Evolutionary conservation across 2,113 vertebrate species (phyloP).

Genomic region (Neogale vison): DNA sequence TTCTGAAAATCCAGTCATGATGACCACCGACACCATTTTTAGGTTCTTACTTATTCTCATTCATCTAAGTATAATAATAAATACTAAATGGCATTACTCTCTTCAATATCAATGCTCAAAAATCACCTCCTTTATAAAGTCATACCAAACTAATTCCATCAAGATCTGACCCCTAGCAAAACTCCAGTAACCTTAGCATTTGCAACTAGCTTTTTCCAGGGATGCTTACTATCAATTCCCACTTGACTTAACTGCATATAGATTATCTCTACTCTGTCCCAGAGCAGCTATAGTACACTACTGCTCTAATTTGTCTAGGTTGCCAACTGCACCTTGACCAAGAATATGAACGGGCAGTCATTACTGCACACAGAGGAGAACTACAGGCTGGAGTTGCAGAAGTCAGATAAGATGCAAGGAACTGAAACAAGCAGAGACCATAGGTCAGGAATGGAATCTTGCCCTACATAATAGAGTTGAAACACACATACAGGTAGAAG

Average conservation of each 20-base stretch:
- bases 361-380: neutral
- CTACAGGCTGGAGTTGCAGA: conserved; percentile 2
- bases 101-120: conserved; percentile 4
- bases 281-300: neutral
- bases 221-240: neutral
- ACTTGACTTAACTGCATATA: neutral
- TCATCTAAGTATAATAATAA: conserved; percentile 36
- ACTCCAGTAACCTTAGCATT: neutral
- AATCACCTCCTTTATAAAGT: neutral
- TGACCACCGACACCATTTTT: conserved; percentile 26
- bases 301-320: neutral
- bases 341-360: neutral
- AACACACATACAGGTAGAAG: neutral
- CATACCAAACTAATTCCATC: conserved; percentile 38
- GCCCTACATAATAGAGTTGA: neutral
- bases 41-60: neutral
- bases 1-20: conserved; percentile 32
- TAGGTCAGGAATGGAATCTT: neutral
- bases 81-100: neutral
- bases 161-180: conserved; percentile 5
- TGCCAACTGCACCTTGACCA: conserved; percentile 1
- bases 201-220: conserved; percentile 37
- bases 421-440: neutral
- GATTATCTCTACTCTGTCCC: neutral
- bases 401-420: neutral